Conservation (phyloP, 2,888 invertebrate species). For the Nebria brevicollis region DNA sequence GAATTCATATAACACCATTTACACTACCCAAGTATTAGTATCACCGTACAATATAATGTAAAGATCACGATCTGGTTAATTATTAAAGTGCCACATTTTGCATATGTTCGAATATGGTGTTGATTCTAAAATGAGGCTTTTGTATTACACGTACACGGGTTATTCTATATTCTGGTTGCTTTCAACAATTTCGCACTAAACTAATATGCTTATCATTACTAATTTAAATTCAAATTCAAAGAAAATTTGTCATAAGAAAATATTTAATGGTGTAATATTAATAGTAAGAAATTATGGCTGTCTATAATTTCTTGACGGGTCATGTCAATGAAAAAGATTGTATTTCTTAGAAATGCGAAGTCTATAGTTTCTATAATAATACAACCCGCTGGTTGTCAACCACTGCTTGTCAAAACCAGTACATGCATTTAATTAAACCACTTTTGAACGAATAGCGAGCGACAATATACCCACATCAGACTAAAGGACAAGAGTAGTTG, state of each 20-base stretch:
- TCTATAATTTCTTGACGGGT: too few relatives aligned
- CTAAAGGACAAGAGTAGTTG: background rate
- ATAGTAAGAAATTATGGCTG: too few relatives aligned
- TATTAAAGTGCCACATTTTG: constrained; percentile 23
- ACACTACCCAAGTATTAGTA: background rate
- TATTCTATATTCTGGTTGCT: background rate
- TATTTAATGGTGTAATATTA: too few relatives aligned
- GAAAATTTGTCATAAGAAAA: too few relatives aligned
- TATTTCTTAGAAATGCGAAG: background rate
- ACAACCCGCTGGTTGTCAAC: background rate
- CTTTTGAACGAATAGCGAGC: background rate
- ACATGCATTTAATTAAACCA: background rate
- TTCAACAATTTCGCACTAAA: background rate
- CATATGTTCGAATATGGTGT: constrained; percentile 19
- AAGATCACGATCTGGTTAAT: constrained; percentile 21
- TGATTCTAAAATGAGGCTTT: constrained; percentile 30
- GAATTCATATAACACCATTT: background rate
- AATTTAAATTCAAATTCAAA: background rate
- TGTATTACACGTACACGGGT: background rate
- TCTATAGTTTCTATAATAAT: background rate
- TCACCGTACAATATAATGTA: constrained; percentile 12
- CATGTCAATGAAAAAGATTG: background rate
- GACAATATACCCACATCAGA: background rate
- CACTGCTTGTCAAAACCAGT: background rate
- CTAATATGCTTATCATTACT: background rate